Percentiles rank a stretch among this genome's conserved stretches.
phyloP scores from a whole-genome alignment of 2,888 invertebrate genomes.

The Dione juno region DNA sequence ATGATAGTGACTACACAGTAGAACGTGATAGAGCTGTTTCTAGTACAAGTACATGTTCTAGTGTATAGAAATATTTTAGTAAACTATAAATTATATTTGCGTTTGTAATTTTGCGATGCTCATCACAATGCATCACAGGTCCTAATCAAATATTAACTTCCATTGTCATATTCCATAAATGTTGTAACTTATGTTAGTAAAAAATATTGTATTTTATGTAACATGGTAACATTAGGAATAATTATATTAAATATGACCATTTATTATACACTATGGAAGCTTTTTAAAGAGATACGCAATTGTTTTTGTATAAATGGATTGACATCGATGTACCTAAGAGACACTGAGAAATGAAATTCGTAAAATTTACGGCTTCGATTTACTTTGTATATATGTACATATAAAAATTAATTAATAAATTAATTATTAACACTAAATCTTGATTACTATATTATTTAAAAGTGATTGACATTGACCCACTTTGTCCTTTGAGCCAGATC shows the following conservation, averaged over 20 bases:
- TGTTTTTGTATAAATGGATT: no score
- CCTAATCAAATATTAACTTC: slow-evolving; percentile 33
- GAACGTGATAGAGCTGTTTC: slow-evolving; percentile 3
- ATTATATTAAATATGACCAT: background rate
- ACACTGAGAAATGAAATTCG: no score
- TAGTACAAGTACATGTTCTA: slow-evolving; percentile 5
- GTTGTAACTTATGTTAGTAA: slow-evolving; percentile 20
- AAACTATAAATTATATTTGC: slow-evolving; percentile 39
- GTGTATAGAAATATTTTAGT: slow-evolving; percentile 33
- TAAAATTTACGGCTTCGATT: no score
- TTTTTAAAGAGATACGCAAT: no score
- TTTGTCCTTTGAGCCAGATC: no score
- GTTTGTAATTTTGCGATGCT: slow-evolving; percentile 32
- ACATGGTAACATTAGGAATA: background rate
- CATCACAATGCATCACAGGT: slow-evolving; percentile 35
- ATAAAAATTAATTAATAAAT: no score
- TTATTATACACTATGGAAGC: background rate
- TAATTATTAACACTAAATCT: no score
- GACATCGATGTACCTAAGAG: no score
- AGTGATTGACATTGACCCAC: no score
- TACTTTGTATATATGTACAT: no score
- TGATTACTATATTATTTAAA: no score
- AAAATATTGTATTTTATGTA: slow-evolving; percentile 32
- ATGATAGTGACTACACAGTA: no score
- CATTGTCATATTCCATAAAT: slow-evolving; percentile 36